Conservation (phyloP, 1,140 invertebrate genomes). For the Drosophila sechellia region DNA sequence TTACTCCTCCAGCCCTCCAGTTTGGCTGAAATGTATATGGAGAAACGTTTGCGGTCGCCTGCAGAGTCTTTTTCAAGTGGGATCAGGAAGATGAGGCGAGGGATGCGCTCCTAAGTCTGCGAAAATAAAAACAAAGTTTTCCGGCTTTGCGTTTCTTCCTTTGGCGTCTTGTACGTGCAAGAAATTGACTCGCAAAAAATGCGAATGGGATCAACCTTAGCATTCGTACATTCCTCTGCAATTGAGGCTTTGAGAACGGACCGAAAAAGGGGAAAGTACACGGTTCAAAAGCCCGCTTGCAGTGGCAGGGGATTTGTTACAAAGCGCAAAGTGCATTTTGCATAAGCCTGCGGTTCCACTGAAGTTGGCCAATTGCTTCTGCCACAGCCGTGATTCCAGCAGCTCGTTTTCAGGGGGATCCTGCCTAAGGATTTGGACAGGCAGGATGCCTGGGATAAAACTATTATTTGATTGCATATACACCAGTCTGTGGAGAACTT, state of each 20-base stretch:
- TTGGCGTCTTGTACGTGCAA: slow-evolving; percentile 68
- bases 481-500: slow-evolving; percentile 16
- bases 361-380: slow-evolving; percentile 31
- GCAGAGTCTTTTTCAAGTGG: slow-evolving; percentile 22
- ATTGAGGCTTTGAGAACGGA: slow-evolving; percentile 12
- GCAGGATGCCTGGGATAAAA: slow-evolving; percentile 43
- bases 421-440: slow-evolving; percentile 26
- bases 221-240: slow-evolving; percentile 58
- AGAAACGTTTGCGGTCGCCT: slow-evolving; percentile 48
- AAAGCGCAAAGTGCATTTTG: slow-evolving; percentile 72
- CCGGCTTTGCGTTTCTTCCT: slow-evolving; percentile 42
- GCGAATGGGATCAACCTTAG: slow-evolving; percentile 47
- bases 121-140: slow-evolving; percentile 50
- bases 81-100: slow-evolving; percentile 18
- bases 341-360: slow-evolving; percentile 66
- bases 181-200: slow-evolving; percentile 39
- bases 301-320: slow-evolving; percentile 46
- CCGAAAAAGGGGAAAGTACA: slow-evolving; percentile 13
- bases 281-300: slow-evolving; percentile 9
- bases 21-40: slow-evolving; percentile 52
- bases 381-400: slow-evolving; percentile 24
- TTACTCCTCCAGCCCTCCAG: slow-evolving; percentile 1
- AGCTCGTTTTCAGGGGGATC: neutral
- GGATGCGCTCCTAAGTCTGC: slow-evolving; percentile 20
- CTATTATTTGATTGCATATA: slow-evolving; percentile 52